Conservation (phyloP, 2,113 vertebrate genomes). For the Labrus mixtus region DNA sequence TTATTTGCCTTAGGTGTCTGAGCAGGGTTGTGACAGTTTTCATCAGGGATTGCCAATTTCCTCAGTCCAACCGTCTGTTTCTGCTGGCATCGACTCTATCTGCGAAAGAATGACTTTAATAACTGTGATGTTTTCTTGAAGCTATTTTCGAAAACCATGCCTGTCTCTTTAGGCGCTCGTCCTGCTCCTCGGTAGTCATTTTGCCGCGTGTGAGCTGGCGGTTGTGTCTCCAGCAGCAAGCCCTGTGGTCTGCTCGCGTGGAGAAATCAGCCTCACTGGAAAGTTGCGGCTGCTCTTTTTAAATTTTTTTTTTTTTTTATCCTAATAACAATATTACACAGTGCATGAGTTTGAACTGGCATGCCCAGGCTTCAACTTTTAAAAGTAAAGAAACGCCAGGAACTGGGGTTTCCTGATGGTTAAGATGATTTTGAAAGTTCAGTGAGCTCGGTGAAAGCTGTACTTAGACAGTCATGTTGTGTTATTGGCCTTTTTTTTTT, state of each 20-base stretch:
- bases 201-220: slow-evolving; percentile 31
- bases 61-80: slow-evolving; percentile 10
- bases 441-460: slow-evolving; percentile 38
- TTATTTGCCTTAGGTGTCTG: slow-evolving; percentile 15
- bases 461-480: slow-evolving; percentile 4
- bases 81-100: slow-evolving; percentile 28
- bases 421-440: slow-evolving; percentile 47
- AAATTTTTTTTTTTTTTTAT: not conserved
- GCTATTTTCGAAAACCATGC: slow-evolving; percentile 57
- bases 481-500: slow-evolving; percentile 42
- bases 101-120: slow-evolving; percentile 51
- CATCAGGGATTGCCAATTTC: slow-evolving; percentile 12
- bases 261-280: slow-evolving; percentile 67
- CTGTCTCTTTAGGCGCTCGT: slow-evolving; percentile 52
- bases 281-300: slow-evolving; percentile 55
- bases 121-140: slow-evolving; percentile 37
- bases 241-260: slow-evolving; percentile 71
- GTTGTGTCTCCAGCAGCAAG: slow-evolving; percentile 52
- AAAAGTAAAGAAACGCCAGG: slow-evolving; percentile 54
- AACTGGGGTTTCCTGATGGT: slow-evolving; percentile 65
- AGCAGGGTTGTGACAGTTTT: slow-evolving; percentile 11
- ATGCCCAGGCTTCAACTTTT: slow-evolving; percentile 55
- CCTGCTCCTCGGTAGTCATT: slow-evolving; percentile 51
- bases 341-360: slow-evolving; percentile 33
- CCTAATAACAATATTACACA: slow-evolving; percentile 63